Conservation (phyloP, 2,113 vertebrate species). For the Tympanuchus pallidicinctus region DNA sequence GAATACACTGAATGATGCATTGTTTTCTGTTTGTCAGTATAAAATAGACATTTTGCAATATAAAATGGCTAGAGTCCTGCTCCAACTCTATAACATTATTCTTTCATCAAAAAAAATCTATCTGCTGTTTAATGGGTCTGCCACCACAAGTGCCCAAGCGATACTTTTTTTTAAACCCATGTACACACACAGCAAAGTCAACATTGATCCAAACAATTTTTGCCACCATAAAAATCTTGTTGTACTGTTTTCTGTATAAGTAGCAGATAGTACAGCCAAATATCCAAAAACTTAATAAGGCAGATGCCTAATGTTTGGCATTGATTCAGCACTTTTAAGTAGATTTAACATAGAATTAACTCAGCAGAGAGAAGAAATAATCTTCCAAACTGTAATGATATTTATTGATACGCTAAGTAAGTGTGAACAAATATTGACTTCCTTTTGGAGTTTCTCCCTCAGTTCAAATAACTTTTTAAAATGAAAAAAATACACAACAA, state of each 20-base stretch:
- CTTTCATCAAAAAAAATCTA: neutral
- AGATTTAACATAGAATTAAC: neutral
- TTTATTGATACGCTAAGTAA: conserved; percentile 39
- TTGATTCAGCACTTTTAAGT: conserved; percentile 9
- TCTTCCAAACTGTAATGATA: conserved; percentile 24
- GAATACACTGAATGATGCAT: neutral
- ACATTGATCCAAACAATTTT: neutral
- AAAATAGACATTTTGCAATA: neutral
- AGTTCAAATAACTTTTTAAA: neutral
- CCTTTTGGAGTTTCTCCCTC: neutral
- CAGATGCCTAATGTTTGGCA: neutral
- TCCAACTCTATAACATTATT: neutral
- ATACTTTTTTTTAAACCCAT: neutral
- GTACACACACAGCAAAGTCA: neutral
- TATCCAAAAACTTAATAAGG: conserved; percentile 8
- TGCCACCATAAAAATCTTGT: neutral
- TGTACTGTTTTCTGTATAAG: neutral
- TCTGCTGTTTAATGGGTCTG: neutral
- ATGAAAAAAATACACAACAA: neutral
- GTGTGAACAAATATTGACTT: conserved; percentile 42
- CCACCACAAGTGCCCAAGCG: neutral
- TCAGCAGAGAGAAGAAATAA: conserved; percentile 14
- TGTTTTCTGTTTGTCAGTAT: neutral
- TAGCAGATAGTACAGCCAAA: neutral
- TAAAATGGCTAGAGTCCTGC: neutral